phyloP scores from a whole-genome alignment of 2,113 vertebrate species.

The Pseudonaja textilis region DNA sequence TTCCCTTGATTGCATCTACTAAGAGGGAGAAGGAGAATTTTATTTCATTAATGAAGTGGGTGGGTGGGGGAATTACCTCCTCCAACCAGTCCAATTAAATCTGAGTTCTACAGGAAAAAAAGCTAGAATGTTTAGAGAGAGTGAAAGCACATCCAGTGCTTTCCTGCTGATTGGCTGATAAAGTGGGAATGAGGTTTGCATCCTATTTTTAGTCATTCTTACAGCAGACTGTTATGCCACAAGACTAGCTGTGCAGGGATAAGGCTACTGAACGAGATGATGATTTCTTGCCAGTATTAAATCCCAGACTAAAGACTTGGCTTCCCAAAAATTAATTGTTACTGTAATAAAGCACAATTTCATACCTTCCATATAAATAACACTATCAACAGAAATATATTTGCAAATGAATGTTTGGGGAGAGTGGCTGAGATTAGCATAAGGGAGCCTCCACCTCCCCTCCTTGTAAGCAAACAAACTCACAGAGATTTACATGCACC shows the following conservation, averaged over 20 bases:
- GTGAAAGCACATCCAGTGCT: background rate
- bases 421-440: accelerated
- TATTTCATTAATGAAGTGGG: background rate
- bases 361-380: background rate
- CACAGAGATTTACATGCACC: background rate
- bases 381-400: background rate
- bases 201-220: slow-evolving; percentile 62
- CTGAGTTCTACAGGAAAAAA: slow-evolving; percentile 26
- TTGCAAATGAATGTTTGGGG: background rate
- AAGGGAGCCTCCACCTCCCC: background rate
- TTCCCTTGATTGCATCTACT: accelerated
- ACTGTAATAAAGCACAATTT: background rate
- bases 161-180: slow-evolving; percentile 21
- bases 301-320: accelerated
- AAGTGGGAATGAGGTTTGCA: slow-evolving; percentile 48
- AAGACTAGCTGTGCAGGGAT: slow-evolving; percentile 35
- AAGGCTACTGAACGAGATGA: background rate
- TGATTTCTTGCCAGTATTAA: background rate
- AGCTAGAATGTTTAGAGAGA: background rate
- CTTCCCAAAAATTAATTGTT: background rate
- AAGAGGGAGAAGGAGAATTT: background rate
- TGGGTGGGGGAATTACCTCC: background rate
- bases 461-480: background rate
- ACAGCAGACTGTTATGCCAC: slow-evolving; percentile 44
- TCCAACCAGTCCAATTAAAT: background rate